phyloP scores from a whole-genome alignment of 1,140 invertebrate species.

The Ostrea edulis region DNA sequence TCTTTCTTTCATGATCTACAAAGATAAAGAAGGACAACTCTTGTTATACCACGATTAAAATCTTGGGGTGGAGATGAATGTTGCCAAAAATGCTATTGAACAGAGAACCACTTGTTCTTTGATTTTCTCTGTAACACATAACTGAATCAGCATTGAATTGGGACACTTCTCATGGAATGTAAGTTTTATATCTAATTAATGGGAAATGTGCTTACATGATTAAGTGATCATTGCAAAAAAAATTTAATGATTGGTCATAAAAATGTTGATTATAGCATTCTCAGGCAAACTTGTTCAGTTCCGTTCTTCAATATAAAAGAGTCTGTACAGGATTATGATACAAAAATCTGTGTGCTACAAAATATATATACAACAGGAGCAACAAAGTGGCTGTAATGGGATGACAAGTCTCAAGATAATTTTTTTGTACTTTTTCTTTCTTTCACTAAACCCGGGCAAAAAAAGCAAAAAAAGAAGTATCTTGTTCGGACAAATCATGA shows the following conservation, averaged over 20 bases:
- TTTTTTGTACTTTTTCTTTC: background rate
- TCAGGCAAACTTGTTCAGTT: conserved; percentile 24
- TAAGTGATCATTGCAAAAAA: conserved; percentile 5
- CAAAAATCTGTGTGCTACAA: conserved; percentile 29
- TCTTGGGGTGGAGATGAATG: background rate
- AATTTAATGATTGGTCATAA: conserved; percentile 29
- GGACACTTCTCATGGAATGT: conserved; percentile 11
- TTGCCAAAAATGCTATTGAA: background rate
- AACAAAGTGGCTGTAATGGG: conserved; percentile 19
- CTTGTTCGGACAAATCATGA: background rate
- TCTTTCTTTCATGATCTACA: background rate
- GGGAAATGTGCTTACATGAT: conserved; percentile 24
- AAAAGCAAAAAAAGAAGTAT: background rate
- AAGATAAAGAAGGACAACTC: conserved; percentile 1
- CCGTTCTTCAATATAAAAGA: conserved; percentile 22
- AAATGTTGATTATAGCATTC: conserved; percentile 1
- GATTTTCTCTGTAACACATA: background rate
- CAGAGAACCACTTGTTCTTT: background rate
- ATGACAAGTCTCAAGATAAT: background rate
- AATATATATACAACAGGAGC: conserved; percentile 26
- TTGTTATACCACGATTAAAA: background rate
- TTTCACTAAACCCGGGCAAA: background rate
- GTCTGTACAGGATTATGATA: conserved; percentile 26
- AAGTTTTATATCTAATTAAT: conserved; percentile 16
- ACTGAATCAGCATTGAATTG: background rate